A percentile compares a stretch with the other conserved stretches of the same genome.
These are phyloP conservation scores for Branchellion lobata DNA, from an alignment of 2,888 invertebrate species.

Conservation along the genomic window DNA sequence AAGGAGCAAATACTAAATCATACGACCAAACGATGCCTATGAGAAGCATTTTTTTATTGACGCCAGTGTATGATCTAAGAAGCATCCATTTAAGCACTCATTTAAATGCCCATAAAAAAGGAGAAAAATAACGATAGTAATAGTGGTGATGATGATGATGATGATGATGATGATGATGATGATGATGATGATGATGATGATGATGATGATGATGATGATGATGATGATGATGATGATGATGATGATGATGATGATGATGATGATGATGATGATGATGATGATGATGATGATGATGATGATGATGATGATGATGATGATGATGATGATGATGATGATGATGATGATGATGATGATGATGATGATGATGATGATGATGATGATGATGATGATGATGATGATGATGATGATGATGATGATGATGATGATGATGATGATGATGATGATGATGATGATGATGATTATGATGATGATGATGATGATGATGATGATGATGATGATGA, in stretches of 20 bases:
- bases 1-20: too few relatives aligned
- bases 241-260: conserved; percentile 32
- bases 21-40: too few relatives aligned
- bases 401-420: conserved; percentile 22
- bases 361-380: conserved; percentile 31
- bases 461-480: conserved; percentile 16
- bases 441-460: conserved; percentile 34
- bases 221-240: conserved; percentile 28
- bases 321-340: conserved; percentile 43
- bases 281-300: conserved; percentile 35
- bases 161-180: conserved; percentile 24
- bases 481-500: conserved; percentile 25
- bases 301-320: conserved; percentile 32
- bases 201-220: conserved; percentile 20
- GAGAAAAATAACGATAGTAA: too few relatives aligned
- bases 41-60: too few relatives aligned
- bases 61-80: too few relatives aligned
- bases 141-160: conserved; percentile 44
- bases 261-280: conserved; percentile 19
- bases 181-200: conserved; percentile 27
- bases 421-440: conserved; percentile 30
- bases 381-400: conserved; percentile 20
- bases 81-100: too few relatives aligned
- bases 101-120: too few relatives aligned
- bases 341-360: conserved; percentile 17